Base-by-base conservation (phyloP, 2,888 invertebrate species). In the Blera fallax region DNA sequence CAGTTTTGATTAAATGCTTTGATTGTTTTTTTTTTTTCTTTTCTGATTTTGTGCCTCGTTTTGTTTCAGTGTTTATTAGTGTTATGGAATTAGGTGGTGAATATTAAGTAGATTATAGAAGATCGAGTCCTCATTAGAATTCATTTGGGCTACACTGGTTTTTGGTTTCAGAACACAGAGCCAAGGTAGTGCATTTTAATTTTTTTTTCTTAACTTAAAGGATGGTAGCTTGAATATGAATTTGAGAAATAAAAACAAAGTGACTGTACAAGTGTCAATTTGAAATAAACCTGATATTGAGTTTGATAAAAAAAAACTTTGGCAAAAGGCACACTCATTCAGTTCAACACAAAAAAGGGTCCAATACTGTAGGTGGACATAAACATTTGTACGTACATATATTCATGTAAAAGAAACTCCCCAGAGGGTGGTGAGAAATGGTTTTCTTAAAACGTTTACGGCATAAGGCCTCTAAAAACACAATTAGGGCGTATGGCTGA, bases 1-100 rank as follows among this genome's bases (percentile, higher is more conserved):
- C 56, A 70, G 70, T 70, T 84, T 84, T 80, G 80, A 84, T 84
- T 70, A 70, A 84, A 65, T 16, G 56, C 56, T 58, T 70, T 65
- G 74, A 74, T 65, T 84, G 43, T 62, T 54, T 16, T 10, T 60
- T 21, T 56, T 18, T 14, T 27, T 6, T 7, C 43, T 40, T 16
- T 16, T 58, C 27, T n/a, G n/a, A n/a, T n/a, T 48, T 58, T 50
- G 48, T 56, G 18, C n/a, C 40, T 50, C 56, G 21, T 11, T 64
- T 32, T 69, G 48, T 45, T 54, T 56, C 16, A 27, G 14, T 56
- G 48, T 62, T 73, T 83, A 79, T 73, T 45, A 74, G 58, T 84
- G 56, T 48, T 37, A 21, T 50, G 37, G 62, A 14, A 56, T 56
- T 18, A 8, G 50, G 45, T 70, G 43, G 32, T 84, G 84, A 84